Conservation (phyloP, 1,140 invertebrate species). For the Planococcus citri region DNA sequence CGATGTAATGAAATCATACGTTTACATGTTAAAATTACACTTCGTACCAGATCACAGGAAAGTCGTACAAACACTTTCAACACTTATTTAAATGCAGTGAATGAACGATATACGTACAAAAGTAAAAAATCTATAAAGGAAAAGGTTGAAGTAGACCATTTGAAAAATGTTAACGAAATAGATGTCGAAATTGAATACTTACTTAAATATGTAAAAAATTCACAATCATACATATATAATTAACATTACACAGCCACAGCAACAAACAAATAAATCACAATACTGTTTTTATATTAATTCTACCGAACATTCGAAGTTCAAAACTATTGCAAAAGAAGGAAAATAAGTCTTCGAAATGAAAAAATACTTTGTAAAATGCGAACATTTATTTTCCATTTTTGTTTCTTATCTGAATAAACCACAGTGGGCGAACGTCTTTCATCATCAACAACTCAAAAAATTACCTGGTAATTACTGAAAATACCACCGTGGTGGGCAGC, state of each 20-base stretch:
- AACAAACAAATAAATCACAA: background rate
- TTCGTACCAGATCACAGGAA: no score
- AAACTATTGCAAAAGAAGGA: background rate
- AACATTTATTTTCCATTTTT: background rate
- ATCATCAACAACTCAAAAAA: no score
- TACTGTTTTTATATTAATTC: background rate
- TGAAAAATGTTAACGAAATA: no score
- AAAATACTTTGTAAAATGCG: background rate
- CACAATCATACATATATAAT: background rate
- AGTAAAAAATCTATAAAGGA: no score
- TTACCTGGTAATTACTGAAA: no score
- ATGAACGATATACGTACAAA: no score
- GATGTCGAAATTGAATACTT: background rate
- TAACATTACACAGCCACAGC: constrained; percentile 1
- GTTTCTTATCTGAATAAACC: background rate
- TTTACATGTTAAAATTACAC: no score
- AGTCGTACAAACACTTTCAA: no score
- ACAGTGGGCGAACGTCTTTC: background rate
- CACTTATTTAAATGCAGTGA: no score
- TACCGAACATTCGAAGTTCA: background rate
- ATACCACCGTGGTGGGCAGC: no score
- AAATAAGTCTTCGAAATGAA: background rate
- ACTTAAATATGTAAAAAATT: background rate
- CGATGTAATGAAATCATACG: no score
- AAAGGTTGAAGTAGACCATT: no score